Evolutionary conservation across 1,140 invertebrate species (phyloP), one percentile per base, ranked within the genome.

Genomic region (Drusus annulatus): DNA sequence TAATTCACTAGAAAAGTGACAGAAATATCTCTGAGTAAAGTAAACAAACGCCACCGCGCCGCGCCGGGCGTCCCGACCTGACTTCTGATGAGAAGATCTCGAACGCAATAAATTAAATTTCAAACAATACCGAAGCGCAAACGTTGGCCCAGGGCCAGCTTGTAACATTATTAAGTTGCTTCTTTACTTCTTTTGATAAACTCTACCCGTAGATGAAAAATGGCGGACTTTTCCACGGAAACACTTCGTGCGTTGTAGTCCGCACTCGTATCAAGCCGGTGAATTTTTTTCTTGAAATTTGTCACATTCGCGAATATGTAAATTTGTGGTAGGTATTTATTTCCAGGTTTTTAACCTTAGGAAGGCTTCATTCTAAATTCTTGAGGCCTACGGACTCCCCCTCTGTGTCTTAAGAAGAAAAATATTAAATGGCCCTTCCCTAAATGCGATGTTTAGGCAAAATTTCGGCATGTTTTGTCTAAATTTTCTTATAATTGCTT

Each of bases 141-240:
- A 28, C 19, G 28, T 78, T 80, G 79, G 79, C 74, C 16, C 8
- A 1, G 7, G 16, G 79, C 79, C 79, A 80, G 73, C 2, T 36
- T 68, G 28, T 76, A 71, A 28, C 74, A 68, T 71, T 52, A 80
- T 65, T 73, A 63, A 69, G 74, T 79, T 19, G 58, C 54, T 79
- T 79, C 54, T 60, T 71, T 56, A 71, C 65, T n/a, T 79, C 65
- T 79, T 52, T 79, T 79, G 77, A 74, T 79, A 74, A 79, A 79
- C 68, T 62, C 60, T 6, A 45, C n/a, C 25, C 7, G 16, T 25
- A 36, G 19, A 60, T 28, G 54, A 76, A 36, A 71, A 23, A 50
- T 19, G 28, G 13, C 1, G 15, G 10, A n/a, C n/a, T 71, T 71
- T 52, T 28, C 50, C 13, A 16, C 50, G 16, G 51, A 51, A 71